These are phyloP conservation scores for Cryptocephalus primarius DNA, from an alignment of 2,888 invertebrate genomes.

Conservation along the genomic window DNA sequence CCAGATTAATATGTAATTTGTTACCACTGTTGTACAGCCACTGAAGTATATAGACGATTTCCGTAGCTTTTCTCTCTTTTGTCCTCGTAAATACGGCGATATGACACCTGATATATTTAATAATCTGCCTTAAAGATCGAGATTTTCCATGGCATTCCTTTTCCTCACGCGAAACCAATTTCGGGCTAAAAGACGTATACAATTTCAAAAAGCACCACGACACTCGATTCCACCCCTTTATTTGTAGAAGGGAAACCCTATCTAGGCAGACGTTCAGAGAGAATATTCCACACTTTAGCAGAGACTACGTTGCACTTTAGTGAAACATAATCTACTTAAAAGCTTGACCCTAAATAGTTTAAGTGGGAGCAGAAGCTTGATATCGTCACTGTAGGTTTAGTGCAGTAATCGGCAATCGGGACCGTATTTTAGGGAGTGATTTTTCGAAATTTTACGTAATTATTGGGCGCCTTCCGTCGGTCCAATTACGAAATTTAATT, in stretches of 20 bases:
- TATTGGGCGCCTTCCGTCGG: no score
- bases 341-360: constrained; percentile 11
- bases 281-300: constrained; percentile 9
- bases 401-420: no score
- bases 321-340: constrained; percentile 12
- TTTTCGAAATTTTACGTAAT: no score
- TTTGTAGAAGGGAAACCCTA: constrained; percentile 7
- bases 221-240: constrained; percentile 2
- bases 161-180: neutral
- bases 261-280: constrained; percentile 4
- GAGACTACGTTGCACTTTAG: constrained; percentile 8
- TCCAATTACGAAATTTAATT: constrained; percentile 2
- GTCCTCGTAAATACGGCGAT: no score
- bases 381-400: neutral
- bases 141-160: neutral
- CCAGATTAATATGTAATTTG: no score
- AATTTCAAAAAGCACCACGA: neutral
- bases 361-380: constrained; percentile 6
- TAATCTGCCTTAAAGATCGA: no score
- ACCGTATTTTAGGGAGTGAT: no score
- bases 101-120: no score
- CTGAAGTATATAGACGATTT: no score
- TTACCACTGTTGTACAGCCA: no score
- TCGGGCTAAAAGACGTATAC: neutral
- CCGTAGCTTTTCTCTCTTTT: no score